Base-by-base conservation (phyloP, 2,113 vertebrate genomes). In the Amia ocellicauda region DNA sequence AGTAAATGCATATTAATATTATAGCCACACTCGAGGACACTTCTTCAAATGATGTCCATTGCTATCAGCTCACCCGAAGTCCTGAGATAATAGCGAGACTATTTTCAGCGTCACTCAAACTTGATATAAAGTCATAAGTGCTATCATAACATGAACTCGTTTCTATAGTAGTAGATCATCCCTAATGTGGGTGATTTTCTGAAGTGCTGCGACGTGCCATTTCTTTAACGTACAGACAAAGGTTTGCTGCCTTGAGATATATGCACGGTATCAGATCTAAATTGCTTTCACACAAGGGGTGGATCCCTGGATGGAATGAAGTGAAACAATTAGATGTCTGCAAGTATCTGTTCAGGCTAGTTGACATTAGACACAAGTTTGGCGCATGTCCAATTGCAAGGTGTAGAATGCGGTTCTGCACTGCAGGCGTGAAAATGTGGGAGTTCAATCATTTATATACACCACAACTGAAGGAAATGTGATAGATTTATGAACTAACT, bases 1-100 rank as follows among this genome's bases (percentile, higher is more conserved):
- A 87, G 81, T 82, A 90, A 82, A 88, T 93, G 95, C 96, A 98
- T 97, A 88, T 91, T 96, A 90, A 78, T 62, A 57, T 65, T 61
- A 36, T 14, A 66, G 42, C 62, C 45, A 42, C 74, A 75, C 71
- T 79, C 75, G 74, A 74, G 75, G 75, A 84, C 72, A 60, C 78
- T 64, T 65, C 73, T 77, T 69, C 49, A 69, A 65, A 69, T 31
- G 78, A 74, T 77, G 71, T 81, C 67, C 79, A 76, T 62, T 49
- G 60, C 58, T 41, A n/a, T n/a, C n/a, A n/a, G n/a, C n/a, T n/a
- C n/a, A n/a, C n/a, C n/a, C 11, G 1, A 36, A 36, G 11, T 36
- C 31, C n/a, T n/a, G n/a, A n/a, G n/a, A 45, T 3, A 45, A 8
- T 52, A 40, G 11, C 0, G 1, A 58, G 22, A 24, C 28, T 27